Evolutionary conservation across 2,113 vertebrate genomes (phyloP).

Genomic region (Cheirogaleus medius): DNA sequence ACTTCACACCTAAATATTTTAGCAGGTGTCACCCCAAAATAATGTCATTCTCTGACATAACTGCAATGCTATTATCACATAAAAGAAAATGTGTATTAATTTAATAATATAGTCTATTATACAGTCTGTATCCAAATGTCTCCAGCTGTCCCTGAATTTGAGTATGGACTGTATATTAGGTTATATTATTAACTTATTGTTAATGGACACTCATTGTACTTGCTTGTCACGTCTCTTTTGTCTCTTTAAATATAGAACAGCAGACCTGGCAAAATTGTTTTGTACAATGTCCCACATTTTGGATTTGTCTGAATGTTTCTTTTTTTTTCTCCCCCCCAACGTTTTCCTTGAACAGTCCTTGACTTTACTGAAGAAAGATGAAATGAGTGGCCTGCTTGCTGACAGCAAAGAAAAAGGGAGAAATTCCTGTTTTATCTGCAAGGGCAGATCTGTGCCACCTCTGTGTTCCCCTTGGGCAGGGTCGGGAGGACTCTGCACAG

Average conservation of each 20-base stretch:
- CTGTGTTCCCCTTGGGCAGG: background rate
- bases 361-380: background rate
- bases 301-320: background rate
- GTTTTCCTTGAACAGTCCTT: constrained; percentile 37
- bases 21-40: background rate
- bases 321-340: background rate
- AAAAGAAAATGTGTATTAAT: background rate
- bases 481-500: background rate
- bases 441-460: background rate
- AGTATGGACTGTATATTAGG: background rate
- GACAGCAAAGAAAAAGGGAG: background rate
- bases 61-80: background rate
- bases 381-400: background rate
- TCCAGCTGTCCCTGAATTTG: background rate
- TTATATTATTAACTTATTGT: background rate
- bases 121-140: background rate
- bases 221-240: background rate
- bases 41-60: background rate
- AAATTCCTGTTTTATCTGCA: background rate
- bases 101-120: background rate
- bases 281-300: background rate
- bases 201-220: background rate
- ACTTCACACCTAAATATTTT: background rate
- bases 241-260: constrained; percentile 4
- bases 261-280: background rate